Evolutionary conservation across 2,888 invertebrate species (phyloP).

Genomic region (Pollenia angustigena): DNA sequence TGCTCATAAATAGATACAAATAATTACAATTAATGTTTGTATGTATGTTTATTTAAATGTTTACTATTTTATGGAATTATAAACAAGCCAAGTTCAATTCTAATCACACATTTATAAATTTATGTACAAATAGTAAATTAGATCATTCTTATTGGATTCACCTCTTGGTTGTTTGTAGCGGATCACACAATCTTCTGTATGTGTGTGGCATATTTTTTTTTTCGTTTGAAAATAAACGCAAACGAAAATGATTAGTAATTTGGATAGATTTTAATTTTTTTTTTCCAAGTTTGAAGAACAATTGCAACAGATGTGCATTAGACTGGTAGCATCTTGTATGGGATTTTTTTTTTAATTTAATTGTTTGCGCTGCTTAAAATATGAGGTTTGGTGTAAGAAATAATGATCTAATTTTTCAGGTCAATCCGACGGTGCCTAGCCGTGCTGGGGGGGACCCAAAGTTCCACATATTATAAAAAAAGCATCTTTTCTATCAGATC

Average conservation of each 20-base stretch:
- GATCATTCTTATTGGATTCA: constrained; percentile 82
- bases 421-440: too few species aligned
- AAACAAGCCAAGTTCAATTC: constrained; percentile 66
- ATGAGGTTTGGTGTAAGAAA: too few species aligned
- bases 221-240: constrained; percentile 47
- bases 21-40: constrained; percentile 33
- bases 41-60: constrained; percentile 15
- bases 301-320: constrained; percentile 67
- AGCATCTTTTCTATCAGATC: too few species aligned
- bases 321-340: too few species aligned
- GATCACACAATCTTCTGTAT: constrained; percentile 96
- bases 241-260: constrained; percentile 33
- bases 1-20: constrained; percentile 4
- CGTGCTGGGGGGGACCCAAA: too few species aligned
- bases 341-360: too few species aligned
- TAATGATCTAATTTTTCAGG: too few species aligned
- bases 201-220: constrained; percentile 70
- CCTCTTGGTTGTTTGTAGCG: constrained; percentile 96
- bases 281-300: constrained; percentile 24
- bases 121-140: constrained; percentile 48
- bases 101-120: constrained; percentile 52
- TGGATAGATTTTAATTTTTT: constrained; percentile 10
- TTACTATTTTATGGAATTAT: constrained; percentile 35
- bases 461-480: too few species aligned
- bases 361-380: too few species aligned